These are phyloP conservation scores for Conistra vaccinii DNA, from an alignment of 2,888 invertebrate genomes.

Conservation along the genomic window DNA sequence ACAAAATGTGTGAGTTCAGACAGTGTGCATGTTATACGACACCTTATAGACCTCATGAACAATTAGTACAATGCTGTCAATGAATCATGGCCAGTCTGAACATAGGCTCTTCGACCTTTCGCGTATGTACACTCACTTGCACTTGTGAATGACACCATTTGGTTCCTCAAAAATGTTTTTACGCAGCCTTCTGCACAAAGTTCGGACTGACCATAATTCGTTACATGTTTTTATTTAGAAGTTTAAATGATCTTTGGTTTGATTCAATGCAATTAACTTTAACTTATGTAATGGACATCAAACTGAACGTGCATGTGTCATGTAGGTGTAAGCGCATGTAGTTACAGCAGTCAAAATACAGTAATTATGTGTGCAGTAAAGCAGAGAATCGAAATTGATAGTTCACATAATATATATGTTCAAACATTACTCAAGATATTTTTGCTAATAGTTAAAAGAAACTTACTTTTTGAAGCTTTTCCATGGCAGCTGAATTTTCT, in stretches of 20 bases:
- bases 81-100: neutral
- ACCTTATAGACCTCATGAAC: neutral
- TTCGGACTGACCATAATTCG: neutral
- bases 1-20: neutral
- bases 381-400: neutral
- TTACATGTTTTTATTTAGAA: neutral
- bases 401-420: neutral
- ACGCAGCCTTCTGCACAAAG: too few species aligned
- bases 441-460: neutral
- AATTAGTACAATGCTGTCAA: neutral
- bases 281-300: neutral
- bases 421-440: neutral
- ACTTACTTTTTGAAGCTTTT: conserved; percentile 84
- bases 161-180: neutral
- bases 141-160: neutral
- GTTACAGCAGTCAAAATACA: neutral
- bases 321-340: neutral
- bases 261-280: neutral
- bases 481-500: conserved; percentile 75
- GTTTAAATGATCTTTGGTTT: neutral
- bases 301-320: neutral
- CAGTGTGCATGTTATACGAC: neutral
- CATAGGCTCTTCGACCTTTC: neutral
- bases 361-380: conserved; percentile 3
- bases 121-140: neutral